Evolutionary conservation across 2,888 invertebrate genomes (phyloP), one percentile per base, ranked within the genome.

Genomic region (Papilio gigon): DNA sequence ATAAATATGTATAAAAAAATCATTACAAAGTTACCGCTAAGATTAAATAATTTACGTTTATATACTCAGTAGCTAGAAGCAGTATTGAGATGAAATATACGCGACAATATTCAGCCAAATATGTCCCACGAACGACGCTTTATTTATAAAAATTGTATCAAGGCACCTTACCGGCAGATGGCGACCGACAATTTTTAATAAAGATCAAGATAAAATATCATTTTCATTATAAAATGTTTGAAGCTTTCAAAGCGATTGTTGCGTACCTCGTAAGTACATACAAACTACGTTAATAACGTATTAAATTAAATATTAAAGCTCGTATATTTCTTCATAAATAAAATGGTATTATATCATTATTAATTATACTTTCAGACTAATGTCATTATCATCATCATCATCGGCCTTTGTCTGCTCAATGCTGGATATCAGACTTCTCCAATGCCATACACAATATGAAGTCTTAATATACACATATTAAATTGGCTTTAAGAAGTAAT

Each of bases 101-200:
- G 53, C 40, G 17, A 56, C 27, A 64, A 64, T 64, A 64, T 30
- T 17, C 37, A 9, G 35, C 60, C 60, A 60, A 37, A 56, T 40
- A 11, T 42, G 40, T 60, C 25, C 27, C 37, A 56, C 27, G 27
- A 14, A 64, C n/a, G 12, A 17, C 53, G 25, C 35, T 20, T 56
- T 64, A 64, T 27, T 64, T 53, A 64, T 27, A 60, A 60, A 56
- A 64, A 64, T 64, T 56, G 64, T 56, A 56, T 56, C 30, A 17
- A 56, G 30, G 30, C 30, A 56, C 17, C 53, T 53, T 56, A 30
- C 30, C 30, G 17, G 30, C 12, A 25, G 17, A 25, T 53, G 12
- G 53, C 25, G 33, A 44, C 42, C n/a, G 30, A n/a, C 33, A 20
- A 33, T 22, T 65, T 65, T 59, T 65, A 59, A 65, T 65, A 65